These are phyloP conservation scores for Elymnias hypermnestra DNA, from an alignment of 1,140 invertebrate genomes.

Conservation along the genomic window DNA sequence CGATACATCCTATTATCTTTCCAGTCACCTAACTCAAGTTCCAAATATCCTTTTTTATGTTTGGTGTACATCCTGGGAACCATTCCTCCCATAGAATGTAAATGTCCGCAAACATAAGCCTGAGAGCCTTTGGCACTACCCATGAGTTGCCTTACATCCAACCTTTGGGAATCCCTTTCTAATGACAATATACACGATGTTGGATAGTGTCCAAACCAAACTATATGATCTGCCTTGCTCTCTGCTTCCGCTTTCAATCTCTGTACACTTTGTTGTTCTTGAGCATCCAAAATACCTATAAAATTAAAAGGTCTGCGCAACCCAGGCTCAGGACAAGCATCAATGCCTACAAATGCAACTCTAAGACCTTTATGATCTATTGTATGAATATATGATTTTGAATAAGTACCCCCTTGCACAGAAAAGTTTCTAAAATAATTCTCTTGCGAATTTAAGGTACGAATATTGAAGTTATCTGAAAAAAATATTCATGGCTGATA, in stretches of 20 bases:
- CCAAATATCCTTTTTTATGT: conserved; percentile 89
- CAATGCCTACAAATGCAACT: conserved; percentile 90
- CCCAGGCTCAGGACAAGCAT: conserved; percentile 92
- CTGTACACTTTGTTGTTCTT: conserved; percentile 77
- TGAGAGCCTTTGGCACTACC: conserved; percentile 67
- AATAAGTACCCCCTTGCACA: conserved; percentile 83
- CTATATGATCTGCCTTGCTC: conserved; percentile 51
- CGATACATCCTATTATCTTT: conserved; percentile 93
- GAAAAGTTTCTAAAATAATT: conserved; percentile 91
- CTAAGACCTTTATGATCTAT: conserved; percentile 76
- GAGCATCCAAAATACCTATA: conserved; percentile 86
- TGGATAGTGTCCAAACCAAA: conserved; percentile 94
- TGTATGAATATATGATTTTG: conserved; percentile 86
- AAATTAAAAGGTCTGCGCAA: conserved; percentile 94
- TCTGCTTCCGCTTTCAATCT: conserved; percentile 57
- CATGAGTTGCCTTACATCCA: conserved; percentile 77
- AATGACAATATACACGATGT: conserved; percentile 89
- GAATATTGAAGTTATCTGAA: conserved; percentile 94
- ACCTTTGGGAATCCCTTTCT: conserved; percentile 58
- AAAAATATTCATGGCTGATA: no score
- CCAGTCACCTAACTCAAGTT: conserved; percentile 95
- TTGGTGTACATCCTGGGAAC: conserved; percentile 92
- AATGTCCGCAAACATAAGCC: conserved; percentile 93
- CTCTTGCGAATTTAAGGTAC: conserved; percentile 79
- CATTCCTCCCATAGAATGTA: conserved; percentile 88